These are phyloP conservation scores for Philotrypesis tridentata DNA, from an alignment of 1,140 invertebrate species.

Conservation along the genomic window DNA sequence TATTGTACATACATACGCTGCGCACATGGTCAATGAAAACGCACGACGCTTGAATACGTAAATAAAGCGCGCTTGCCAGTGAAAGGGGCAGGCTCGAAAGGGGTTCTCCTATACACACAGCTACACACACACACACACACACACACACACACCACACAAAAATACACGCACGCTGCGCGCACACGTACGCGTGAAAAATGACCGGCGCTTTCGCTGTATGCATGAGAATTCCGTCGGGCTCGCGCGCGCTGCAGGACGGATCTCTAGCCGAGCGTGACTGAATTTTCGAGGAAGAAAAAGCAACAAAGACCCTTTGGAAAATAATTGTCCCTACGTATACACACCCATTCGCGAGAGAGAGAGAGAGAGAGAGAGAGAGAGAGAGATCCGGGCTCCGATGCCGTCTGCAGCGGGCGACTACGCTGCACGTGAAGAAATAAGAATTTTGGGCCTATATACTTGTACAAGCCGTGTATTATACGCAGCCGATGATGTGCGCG, in stretches of 20 bases:
- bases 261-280: slow-evolving; percentile 39
- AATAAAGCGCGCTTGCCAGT: slow-evolving; percentile 12
- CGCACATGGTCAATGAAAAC: slow-evolving; percentile 35
- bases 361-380: no score
- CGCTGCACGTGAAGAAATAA: no score
- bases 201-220: slow-evolving; percentile 29
- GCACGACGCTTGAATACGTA: slow-evolving; percentile 41
- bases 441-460: no score
- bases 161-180: no score
- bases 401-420: no score
- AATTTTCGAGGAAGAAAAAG: no score
- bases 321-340: slow-evolving; percentile 20
- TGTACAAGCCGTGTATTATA: no score
- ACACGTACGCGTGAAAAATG: slow-evolving; percentile 41
- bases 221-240: slow-evolving; percentile 46
- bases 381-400: no score
- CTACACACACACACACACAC: not conserved
- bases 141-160: not conserved
- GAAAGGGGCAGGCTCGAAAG: slow-evolving; percentile 1
- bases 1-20: slow-evolving; percentile 34
- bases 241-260: not conserved
- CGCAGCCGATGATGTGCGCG: no score
- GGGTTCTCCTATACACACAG: not conserved
- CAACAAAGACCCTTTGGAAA: no score
- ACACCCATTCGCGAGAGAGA: no score